phyloP scores from a whole-genome alignment of 2,888 invertebrate species.

The Tanytarsus gracilentus region DNA sequence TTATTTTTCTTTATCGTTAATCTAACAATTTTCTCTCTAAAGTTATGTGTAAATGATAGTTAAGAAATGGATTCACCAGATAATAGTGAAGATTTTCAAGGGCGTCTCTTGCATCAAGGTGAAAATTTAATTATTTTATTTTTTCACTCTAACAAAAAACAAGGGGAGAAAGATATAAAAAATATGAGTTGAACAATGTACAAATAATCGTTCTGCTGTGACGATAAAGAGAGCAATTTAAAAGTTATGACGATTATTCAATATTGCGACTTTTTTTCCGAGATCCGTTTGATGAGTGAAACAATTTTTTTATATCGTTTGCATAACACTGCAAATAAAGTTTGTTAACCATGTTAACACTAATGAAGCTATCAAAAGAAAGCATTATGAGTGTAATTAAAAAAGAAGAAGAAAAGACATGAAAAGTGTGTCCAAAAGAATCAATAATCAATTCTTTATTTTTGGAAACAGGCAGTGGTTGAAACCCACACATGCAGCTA shows the following conservation, averaged over 20 bases:
- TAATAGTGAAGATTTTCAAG: conserved; percentile 24
- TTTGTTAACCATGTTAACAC: background rate
- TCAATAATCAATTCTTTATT: background rate
- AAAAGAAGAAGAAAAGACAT: background rate
- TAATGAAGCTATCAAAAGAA: background rate
- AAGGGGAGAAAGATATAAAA: background rate
- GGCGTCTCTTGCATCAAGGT: conserved; percentile 26
- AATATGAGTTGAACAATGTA: background rate
- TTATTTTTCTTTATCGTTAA: background rate
- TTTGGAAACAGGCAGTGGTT: no score
- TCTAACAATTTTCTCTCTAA: conserved; percentile 33
- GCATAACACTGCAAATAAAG: background rate
- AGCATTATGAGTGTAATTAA: background rate
- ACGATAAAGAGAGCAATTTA: background rate
- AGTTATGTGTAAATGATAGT: conserved; percentile 82
- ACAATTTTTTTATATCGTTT: no score
- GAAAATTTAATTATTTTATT: background rate
- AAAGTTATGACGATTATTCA: background rate
- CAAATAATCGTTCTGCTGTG: background rate
- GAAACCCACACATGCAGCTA: no score
- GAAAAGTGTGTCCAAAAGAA: no score
- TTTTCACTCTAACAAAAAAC: background rate
- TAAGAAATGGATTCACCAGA: conserved; percentile 79
- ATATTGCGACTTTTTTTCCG: background rate
- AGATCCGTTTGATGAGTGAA: background rate